Percentiles rank a stretch among this genome's conserved stretches.
These are phyloP conservation scores for Taurulus bubalis DNA, from an alignment of 2,113 vertebrate species.

Conservation along the genomic window DNA sequence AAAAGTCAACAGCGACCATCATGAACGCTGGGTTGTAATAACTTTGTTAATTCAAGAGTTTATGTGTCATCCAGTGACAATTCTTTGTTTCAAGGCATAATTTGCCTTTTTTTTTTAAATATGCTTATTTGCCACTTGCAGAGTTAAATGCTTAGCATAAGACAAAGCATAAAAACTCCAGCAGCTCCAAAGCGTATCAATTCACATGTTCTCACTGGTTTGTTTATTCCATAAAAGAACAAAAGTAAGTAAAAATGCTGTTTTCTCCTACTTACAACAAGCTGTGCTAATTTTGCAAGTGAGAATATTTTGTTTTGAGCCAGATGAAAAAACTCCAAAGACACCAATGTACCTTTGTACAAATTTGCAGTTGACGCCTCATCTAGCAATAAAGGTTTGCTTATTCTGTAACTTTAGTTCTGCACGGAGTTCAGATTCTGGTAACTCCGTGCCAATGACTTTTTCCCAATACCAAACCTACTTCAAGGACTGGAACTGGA, in stretches of 20 bases:
- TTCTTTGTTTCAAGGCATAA: background rate
- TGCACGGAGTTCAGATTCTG: constrained; percentile 40
- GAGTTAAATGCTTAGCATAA: background rate
- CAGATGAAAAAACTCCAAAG: constrained; percentile 23
- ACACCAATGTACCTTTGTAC: background rate
- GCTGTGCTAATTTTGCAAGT: constrained; percentile 14
- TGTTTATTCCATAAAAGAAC: background rate
- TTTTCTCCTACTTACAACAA: background rate
- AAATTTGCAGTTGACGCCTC: constrained; percentile 22
- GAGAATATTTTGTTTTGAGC: constrained; percentile 3
- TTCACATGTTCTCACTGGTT: background rate
- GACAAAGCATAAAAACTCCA: background rate
- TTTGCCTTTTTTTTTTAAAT: no score
- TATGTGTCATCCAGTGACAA: background rate
- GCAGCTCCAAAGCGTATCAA: background rate
- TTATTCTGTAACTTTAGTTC: background rate
- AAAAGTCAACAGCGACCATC: background rate
- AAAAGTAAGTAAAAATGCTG: background rate
- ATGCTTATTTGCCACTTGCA: background rate
- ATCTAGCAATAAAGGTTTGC: constrained; percentile 10
- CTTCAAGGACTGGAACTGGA: constrained; percentile 20
- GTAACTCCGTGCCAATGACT: constrained; percentile 27
- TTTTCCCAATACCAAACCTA: constrained; percentile 13
- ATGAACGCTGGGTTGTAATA: background rate
- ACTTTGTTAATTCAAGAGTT: background rate